Evolutionary conservation across 2,888 invertebrate genomes (phyloP).

Genomic region (Leptopilina drosophilae): DNA sequence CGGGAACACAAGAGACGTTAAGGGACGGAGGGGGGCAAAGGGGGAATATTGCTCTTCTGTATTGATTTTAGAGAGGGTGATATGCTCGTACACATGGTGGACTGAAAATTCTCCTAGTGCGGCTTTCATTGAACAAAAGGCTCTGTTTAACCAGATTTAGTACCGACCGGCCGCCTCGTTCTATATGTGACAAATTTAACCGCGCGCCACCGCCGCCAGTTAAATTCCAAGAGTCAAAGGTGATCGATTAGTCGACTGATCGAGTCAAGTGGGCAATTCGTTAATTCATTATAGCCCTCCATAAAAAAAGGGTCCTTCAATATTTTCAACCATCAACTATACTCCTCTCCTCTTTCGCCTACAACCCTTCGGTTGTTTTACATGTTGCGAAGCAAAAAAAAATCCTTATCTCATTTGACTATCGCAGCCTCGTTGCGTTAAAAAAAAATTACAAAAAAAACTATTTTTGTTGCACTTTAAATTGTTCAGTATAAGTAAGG

Average conservation of each 20-base stretch:
- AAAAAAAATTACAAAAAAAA: too few species aligned
- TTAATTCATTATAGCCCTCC: background rate
- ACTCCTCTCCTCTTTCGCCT: too few species aligned
- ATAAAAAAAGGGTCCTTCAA: background rate
- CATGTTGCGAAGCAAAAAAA: too few species aligned
- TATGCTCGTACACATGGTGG: slow-evolving; percentile 3
- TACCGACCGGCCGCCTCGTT: background rate
- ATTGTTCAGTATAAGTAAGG: too few species aligned
- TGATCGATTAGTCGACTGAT: slow-evolving; percentile 21
- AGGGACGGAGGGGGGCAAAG: background rate
- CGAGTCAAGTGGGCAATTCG: background rate
- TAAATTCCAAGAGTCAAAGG: background rate
- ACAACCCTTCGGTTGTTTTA: too few species aligned
- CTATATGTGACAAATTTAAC: slow-evolving; percentile 27
- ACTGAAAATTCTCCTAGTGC: slow-evolving; percentile 8
- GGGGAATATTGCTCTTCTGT: slow-evolving; percentile 34
- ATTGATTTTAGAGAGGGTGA: slow-evolving; percentile 42
- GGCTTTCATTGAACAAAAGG: slow-evolving; percentile 17
- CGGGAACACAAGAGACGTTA: too few species aligned
- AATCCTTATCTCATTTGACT: too few species aligned
- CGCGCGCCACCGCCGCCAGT: background rate
- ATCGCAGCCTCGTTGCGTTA: too few species aligned
- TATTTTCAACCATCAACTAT: background rate
- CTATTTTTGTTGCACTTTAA: too few species aligned
- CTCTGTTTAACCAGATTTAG: slow-evolving; percentile 12